Evolutionary conservation across 2,888 invertebrate species (phyloP).

Genomic region (Leucania comma): DNA sequence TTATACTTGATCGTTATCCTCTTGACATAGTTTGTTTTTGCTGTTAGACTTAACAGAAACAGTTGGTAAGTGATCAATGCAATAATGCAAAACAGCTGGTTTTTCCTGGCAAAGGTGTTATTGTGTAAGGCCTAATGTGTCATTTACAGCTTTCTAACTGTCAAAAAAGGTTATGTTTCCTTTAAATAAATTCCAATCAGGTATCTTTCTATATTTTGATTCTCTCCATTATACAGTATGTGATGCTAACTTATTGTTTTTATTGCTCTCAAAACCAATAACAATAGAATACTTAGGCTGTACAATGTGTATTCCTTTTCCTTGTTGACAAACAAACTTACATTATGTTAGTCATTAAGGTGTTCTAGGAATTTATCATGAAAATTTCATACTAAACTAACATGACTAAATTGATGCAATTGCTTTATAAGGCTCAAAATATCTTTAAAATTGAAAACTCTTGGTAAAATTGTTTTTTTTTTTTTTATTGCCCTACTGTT

Average conservation of each 20-base stretch:
- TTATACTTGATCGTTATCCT: slow-evolving; percentile 71
- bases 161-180: slow-evolving; percentile 13
- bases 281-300: not conserved
- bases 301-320: slow-evolving; percentile 12
- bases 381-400: not conserved
- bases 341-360: slow-evolving; percentile 12
- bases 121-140: slow-evolving; percentile 39
- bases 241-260: slow-evolving; percentile 13
- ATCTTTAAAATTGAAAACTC: not conserved
- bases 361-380: slow-evolving; percentile 8
- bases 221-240: not conserved
- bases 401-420: not conserved
- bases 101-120: slow-evolving; percentile 13
- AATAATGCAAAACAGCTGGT: slow-evolving; percentile 29
- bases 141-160: slow-evolving; percentile 32
- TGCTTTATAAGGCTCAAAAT: not conserved
- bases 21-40: slow-evolving; percentile 63
- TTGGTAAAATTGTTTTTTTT: not conserved
- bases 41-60: slow-evolving; percentile 4
- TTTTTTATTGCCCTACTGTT: not conserved
- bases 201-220: not conserved
- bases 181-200: not conserved
- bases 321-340: slow-evolving; percentile 13
- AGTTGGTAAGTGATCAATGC: slow-evolving; percentile 31
- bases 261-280: not conserved